Conservation (phyloP, 2,113 vertebrate genomes). For the Platysternon megacephalum region DNA sequence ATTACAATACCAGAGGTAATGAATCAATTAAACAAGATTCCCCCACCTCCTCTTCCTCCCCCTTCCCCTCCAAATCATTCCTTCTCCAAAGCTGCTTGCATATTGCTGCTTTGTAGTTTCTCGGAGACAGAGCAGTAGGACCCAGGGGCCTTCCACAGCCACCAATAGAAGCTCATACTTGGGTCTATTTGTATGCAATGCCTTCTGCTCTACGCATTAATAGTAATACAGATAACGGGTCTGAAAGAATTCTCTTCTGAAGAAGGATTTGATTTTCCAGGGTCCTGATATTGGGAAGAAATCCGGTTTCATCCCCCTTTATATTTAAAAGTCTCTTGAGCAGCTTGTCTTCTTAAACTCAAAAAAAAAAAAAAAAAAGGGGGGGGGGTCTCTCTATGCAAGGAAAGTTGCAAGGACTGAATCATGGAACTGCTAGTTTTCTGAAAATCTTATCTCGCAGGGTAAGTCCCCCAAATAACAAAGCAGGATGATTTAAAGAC, state of each 20-base stretch:
- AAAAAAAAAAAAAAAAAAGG: slow-evolving; percentile 50
- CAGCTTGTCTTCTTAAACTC: slow-evolving; percentile 46
- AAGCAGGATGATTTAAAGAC: not conserved
- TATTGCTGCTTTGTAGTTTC: slow-evolving; percentile 71
- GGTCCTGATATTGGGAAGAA: slow-evolving; percentile 67
- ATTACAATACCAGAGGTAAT: slow-evolving; percentile 68
- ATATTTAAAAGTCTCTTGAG: slow-evolving; percentile 43
- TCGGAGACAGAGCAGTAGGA: slow-evolving; percentile 85
- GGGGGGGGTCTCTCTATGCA: slow-evolving; percentile 12
- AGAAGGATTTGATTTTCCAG: slow-evolving; percentile 79
- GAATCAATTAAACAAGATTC: slow-evolving; percentile 71
- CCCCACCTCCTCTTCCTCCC: not conserved
- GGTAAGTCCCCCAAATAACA: slow-evolving; percentile 69
- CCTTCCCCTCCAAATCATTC: slow-evolving; percentile 2
- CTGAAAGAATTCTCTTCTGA: slow-evolving; percentile 78
- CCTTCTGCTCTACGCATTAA: slow-evolving; percentile 82
- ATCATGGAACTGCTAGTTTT: slow-evolving; percentile 76
- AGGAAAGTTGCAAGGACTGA: slow-evolving; percentile 87
- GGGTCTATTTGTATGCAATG: slow-evolving; percentile 85
- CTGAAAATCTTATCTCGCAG: slow-evolving; percentile 65
- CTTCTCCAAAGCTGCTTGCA: slow-evolving; percentile 55
- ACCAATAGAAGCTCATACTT: slow-evolving; percentile 81
- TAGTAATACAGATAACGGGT: slow-evolving; percentile 78
- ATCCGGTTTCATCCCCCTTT: slow-evolving; percentile 32
- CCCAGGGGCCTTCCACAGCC: slow-evolving; percentile 84